These are phyloP conservation scores for Petrocephalus sullivani DNA, from an alignment of 2,797 vertebrate species.

Conservation along the genomic window DNA sequence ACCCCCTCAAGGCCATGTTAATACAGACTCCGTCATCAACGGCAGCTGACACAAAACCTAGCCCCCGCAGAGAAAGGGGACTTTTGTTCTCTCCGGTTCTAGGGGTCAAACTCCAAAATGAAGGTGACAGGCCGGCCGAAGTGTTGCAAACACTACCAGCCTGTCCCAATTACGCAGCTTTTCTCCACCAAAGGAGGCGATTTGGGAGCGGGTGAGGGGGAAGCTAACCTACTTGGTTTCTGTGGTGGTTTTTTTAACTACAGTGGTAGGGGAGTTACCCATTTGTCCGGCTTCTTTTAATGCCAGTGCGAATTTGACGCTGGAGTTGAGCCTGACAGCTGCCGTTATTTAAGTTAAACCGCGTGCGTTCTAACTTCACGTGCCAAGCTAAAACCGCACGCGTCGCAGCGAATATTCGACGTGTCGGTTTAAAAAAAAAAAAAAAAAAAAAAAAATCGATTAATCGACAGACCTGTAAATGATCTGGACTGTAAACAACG, in stretches of 20 bases:
- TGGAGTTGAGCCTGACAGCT: slow-evolving; percentile 55
- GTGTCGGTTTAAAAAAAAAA: too few species aligned
- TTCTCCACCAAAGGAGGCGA: neutral
- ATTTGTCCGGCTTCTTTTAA: neutral
- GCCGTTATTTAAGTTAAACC: slow-evolving; percentile 45
- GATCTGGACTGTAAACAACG: slow-evolving; percentile 12
- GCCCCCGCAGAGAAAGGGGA: slow-evolving; percentile 12
- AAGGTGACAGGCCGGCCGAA: slow-evolving; percentile 19
- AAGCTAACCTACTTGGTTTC: slow-evolving; percentile 8
- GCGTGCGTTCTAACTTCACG: slow-evolving; percentile 17
- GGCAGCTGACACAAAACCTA: slow-evolving; percentile 17
- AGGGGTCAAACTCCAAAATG: slow-evolving; percentile 21
- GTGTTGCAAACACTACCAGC: neutral
- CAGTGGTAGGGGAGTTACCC: neutral
- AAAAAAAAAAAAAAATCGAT: neutral
- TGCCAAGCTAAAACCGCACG: neutral
- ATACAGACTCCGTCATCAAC: slow-evolving; percentile 33
- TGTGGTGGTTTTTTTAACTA: neutral
- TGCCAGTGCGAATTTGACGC: slow-evolving; percentile 11
- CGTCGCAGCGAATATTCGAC: neutral
- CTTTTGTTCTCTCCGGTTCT: slow-evolving; percentile 20
- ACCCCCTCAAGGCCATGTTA: slow-evolving; percentile 19
- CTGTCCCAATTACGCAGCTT: neutral
- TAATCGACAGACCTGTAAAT: neutral
- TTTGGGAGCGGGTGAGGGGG: slow-evolving; percentile 6